phyloP scores from a whole-genome alignment of 1,140 invertebrate genomes.

The Arion vulgaris region DNA sequence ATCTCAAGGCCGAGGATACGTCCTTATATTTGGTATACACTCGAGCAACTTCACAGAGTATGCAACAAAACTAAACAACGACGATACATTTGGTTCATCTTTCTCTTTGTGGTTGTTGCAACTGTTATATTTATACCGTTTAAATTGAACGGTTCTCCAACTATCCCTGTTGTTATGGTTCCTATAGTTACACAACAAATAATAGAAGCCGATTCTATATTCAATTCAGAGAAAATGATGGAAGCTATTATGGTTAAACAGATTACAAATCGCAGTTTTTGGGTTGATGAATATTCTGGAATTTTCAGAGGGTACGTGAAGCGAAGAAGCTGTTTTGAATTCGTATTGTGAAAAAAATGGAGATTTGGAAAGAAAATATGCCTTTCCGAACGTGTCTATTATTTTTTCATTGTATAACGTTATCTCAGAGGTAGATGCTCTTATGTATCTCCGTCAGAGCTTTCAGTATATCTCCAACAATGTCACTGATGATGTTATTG shows the following conservation, averaged over 20 bases:
- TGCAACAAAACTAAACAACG: neutral
- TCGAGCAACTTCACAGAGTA: neutral
- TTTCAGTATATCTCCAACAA: neutral
- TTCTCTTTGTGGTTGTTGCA: neutral
- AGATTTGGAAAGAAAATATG: slow-evolving; percentile 10
- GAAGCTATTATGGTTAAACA: neutral
- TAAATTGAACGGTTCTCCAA: neutral
- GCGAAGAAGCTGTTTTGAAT: neutral
- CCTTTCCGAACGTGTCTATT: neutral
- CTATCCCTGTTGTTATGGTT: neutral
- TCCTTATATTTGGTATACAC: no score
- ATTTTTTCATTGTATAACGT: neutral
- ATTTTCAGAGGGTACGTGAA: neutral
- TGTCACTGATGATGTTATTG: neutral
- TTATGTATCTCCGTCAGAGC: neutral
- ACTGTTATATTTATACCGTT: neutral
- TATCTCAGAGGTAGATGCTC: neutral
- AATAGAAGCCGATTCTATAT: neutral
- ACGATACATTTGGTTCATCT: neutral
- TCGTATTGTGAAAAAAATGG: neutral
- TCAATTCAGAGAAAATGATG: neutral
- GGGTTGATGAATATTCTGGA: neutral
- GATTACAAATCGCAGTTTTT: neutral
- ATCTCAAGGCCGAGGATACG: no score
- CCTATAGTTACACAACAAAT: neutral